Conservation (phyloP, 1,140 invertebrate genomes). For the Drosophila prosaltans region DNA sequence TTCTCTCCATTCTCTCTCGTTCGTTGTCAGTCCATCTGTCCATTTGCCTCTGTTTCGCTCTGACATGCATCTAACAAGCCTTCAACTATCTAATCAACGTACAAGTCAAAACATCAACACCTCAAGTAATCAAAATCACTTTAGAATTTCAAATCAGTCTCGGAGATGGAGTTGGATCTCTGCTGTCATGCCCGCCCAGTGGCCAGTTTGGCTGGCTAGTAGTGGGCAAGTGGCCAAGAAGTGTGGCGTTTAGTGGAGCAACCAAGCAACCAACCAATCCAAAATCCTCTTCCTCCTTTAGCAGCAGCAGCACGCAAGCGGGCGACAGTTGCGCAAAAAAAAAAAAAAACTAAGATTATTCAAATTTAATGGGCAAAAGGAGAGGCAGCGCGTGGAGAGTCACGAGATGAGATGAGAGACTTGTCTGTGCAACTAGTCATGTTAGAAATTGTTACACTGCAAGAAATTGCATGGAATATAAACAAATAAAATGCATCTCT, state of each 20-base stretch:
- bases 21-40: background rate
- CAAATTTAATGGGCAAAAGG: conserved; percentile 73
- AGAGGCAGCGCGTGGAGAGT: conserved; percentile 63
- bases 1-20: background rate
- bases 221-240: conserved; percentile 30
- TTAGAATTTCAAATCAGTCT: conserved; percentile 80
- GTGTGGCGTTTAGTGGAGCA: conserved; percentile 58
- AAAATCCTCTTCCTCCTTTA: conserved; percentile 20
- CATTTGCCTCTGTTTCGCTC: conserved; percentile 13
- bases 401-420: conserved; percentile 45
- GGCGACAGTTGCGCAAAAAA: conserved; percentile 52
- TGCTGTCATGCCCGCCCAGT: conserved; percentile 59
- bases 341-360: conserved; percentile 70
- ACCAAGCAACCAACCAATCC: conserved; percentile 22
- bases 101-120: conserved; percentile 82
- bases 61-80: conserved; percentile 81
- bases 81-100: conserved; percentile 78
- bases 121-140: conserved; percentile 82
- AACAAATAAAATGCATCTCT: background rate
- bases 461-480: conserved; percentile 10
- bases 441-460: conserved; percentile 41
- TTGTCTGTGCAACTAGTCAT: conserved; percentile 33
- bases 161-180: conserved; percentile 53
- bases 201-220: background rate
- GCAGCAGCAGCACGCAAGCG: conserved; percentile 51